Percentiles rank a stretch among this genome's conserved stretches.
Conservation (phyloP, 2,113 vertebrate genomes). For the Promerops cafer region DNA sequence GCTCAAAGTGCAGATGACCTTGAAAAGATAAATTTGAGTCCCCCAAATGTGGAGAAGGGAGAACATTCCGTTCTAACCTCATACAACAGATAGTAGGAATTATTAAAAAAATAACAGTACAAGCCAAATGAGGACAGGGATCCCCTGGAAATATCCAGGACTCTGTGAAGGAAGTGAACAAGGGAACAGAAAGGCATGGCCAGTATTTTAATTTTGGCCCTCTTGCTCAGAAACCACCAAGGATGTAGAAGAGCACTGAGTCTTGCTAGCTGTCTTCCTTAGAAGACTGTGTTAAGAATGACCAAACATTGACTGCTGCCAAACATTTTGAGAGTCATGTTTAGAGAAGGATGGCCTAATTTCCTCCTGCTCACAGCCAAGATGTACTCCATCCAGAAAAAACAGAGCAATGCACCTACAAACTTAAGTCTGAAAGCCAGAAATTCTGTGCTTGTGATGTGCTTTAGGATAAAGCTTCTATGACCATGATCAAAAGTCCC, state of each 20-base stretch:
- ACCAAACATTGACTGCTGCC: neutral
- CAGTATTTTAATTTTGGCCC: neutral
- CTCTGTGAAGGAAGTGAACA: neutral
- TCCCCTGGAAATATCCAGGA: neutral
- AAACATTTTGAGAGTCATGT: neutral
- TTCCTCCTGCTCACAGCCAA: constrained; percentile 30
- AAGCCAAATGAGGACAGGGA: neutral
- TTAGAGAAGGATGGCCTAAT: constrained; percentile 32
- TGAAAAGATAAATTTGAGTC: neutral
- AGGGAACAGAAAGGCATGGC: neutral
- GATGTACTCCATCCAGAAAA: constrained; percentile 36
- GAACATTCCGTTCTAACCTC: neutral
- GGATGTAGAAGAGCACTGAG: neutral
- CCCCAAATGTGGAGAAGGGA: neutral
- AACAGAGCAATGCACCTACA: constrained; percentile 9
- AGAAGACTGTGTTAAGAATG: neutral
- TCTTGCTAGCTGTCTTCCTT: neutral
- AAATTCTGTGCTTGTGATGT: neutral
- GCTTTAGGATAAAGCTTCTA: neutral
- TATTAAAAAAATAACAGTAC: neutral
- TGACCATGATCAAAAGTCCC: neutral
- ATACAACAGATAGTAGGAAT: neutral
- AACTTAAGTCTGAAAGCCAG: neutral
- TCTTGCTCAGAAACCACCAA: neutral
- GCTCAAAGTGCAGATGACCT: neutral